Evolutionary conservation across 2,888 invertebrate species (phyloP).

Genomic region (Tenthredo scrophulariae): DNA sequence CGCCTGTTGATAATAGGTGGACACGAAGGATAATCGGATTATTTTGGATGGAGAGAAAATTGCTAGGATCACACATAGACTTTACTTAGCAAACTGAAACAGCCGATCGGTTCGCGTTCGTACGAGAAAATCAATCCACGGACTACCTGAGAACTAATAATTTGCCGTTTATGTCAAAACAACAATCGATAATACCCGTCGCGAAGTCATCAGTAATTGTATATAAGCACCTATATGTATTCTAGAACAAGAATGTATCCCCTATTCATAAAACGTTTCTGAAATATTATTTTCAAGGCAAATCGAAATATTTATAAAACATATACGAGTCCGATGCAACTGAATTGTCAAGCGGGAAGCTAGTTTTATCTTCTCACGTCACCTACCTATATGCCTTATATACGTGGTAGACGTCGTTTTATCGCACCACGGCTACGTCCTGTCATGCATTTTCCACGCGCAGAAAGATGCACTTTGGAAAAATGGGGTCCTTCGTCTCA

Average conservation of each 20-base stretch:
- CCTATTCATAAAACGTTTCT: not conserved
- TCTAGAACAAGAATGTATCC: not conserved
- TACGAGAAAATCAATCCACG: not conserved
- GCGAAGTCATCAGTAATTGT: not conserved
- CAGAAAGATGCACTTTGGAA: constrained; percentile 30
- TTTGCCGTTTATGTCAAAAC: not conserved
- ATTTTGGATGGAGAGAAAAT: not conserved
- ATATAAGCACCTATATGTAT: not conserved
- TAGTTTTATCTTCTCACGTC: constrained; percentile 21
- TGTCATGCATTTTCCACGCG: constrained; percentile 29
- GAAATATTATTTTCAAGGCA: not conserved
- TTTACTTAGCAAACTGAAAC: not conserved
- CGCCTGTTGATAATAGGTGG: constrained; percentile 8
- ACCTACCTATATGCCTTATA: constrained; percentile 10
- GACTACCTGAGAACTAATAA: not conserved
- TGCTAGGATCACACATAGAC: not conserved
- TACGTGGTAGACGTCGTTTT: constrained; percentile 22
- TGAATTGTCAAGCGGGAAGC: constrained; percentile 27
- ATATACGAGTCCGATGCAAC: not conserved
- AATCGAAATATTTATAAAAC: not conserved
- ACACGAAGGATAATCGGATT: not conserved
- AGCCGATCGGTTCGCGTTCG: not conserved
- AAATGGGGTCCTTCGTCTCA: constrained; percentile 29
- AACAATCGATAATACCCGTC: not conserved
- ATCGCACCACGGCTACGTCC: constrained; percentile 31